Percentiles rank a stretch among this genome's conserved stretches.
Evolutionary conservation across 2,888 invertebrate species (phyloP).

Genomic region (Eilema depressum): DNA sequence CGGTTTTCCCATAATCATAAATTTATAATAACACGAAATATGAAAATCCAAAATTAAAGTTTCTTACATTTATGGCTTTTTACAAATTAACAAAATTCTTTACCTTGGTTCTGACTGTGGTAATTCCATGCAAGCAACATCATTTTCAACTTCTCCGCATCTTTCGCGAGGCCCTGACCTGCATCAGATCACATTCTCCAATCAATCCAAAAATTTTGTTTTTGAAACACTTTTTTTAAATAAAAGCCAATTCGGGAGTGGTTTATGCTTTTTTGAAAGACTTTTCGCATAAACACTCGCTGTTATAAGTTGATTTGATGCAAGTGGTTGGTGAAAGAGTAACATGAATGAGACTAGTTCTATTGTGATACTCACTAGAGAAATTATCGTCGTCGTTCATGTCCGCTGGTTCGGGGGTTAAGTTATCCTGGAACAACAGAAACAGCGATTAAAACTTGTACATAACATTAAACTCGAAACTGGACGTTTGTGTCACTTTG

Average conservation of each 20-base stretch:
- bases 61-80: background rate
- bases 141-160: constrained; percentile 95
- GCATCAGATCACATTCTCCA: constrained; percentile 85
- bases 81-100: constrained; percentile 51
- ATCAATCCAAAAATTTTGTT: constrained; percentile 73
- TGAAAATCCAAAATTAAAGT: background rate
- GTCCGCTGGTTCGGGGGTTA: constrained; percentile 90
- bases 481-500: too few species aligned
- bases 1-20: too few species aligned
- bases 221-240: constrained; percentile 58
- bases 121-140: constrained; percentile 96
- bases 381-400: constrained; percentile 91
- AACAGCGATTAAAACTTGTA: constrained; percentile 27
- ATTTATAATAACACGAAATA: background rate
- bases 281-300: constrained; percentile 30
- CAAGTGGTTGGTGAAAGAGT: constrained; percentile 72
- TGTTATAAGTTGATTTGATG: constrained; percentile 80
- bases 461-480: too few species aligned
- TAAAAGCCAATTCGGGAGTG: constrained; percentile 69
- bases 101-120: constrained; percentile 92
- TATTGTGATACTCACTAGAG: constrained; percentile 86
- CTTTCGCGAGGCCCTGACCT: constrained; percentile 90
- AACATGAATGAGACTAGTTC: constrained; percentile 9
- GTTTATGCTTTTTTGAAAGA: constrained; percentile 59
- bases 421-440: constrained; percentile 89